These are phyloP conservation scores for Steatocranus sp. DNA, from an alignment of 2,797 vertebrate genomes.

Conservation along the genomic window DNA sequence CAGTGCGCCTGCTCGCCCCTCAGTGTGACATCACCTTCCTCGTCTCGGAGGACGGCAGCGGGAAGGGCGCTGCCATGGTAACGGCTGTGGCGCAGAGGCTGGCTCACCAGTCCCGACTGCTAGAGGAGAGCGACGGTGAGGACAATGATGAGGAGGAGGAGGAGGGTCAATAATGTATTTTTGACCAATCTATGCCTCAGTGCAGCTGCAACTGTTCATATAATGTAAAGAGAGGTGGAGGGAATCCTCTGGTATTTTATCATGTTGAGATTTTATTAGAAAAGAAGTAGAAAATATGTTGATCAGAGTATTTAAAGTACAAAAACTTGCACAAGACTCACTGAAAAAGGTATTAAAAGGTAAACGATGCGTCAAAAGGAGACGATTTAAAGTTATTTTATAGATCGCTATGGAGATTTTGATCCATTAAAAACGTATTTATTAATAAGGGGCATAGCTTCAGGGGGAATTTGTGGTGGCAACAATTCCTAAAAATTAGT, in stretches of 20 bases:
- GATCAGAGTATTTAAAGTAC: background rate
- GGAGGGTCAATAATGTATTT: background rate
- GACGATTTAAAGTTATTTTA: fast-evolving
- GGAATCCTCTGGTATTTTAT: background rate
- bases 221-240: background rate
- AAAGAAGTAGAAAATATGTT: background rate
- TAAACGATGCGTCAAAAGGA: background rate
- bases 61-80: conserved; percentile 80
- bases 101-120: conserved; percentile 47
- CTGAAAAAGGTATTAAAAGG: background rate
- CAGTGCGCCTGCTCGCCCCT: conserved; percentile 63
- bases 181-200: background rate
- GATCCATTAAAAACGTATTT: background rate
- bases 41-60: conserved; percentile 73
- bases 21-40: conserved; percentile 68
- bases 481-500: background rate
- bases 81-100: conserved; percentile 76
- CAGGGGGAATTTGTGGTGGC: background rate
- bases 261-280: background rate
- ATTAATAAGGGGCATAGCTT: background rate
- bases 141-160: background rate
- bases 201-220: fast-evolving
- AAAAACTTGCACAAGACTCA: fast-evolving
- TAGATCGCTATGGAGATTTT: fast-evolving
- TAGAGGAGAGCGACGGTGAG: conserved; percentile 55